Percentiles rank a stretch among this genome's conserved stretches.
Evolutionary conservation across 1,140 invertebrate genomes (phyloP).

Genomic region (Drosophila kikkawai): DNA sequence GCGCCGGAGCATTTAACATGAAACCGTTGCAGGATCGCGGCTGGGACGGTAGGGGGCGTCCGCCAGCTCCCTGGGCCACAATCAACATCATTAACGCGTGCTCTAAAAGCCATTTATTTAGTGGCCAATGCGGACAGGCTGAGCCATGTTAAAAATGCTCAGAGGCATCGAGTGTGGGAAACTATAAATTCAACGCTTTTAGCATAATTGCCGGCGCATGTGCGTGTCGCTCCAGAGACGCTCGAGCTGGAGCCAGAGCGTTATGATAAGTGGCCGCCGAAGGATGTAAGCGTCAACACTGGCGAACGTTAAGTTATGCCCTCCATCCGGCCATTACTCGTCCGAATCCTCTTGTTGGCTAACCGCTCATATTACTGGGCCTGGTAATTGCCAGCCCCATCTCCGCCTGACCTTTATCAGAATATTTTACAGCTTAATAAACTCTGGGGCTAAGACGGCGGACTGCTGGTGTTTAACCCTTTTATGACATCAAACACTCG

Average conservation of each 20-base stretch:
- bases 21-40: constrained; percentile 35
- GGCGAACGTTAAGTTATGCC: constrained; percentile 64
- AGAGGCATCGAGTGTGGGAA: constrained; percentile 49
- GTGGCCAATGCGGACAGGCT: constrained; percentile 58
- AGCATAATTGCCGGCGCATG: constrained; percentile 78
- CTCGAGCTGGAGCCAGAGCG: constrained; percentile 33
- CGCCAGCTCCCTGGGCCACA: constrained; percentile 58
- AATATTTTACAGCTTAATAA: constrained; percentile 65
- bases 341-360: constrained; percentile 39
- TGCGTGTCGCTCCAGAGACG: constrained; percentile 54
- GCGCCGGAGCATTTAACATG: constrained; percentile 71
- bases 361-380: constrained; percentile 61
- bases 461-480: constrained; percentile 52
- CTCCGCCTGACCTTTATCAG: constrained; percentile 59
- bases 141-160: constrained; percentile 67
- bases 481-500: constrained; percentile 52
- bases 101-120: constrained; percentile 82
- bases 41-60: neutral
- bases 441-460: constrained; percentile 22
- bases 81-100: constrained; percentile 83
- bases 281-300: constrained; percentile 75
- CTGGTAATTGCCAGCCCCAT: constrained; percentile 57
- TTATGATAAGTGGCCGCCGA: constrained; percentile 73
- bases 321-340: constrained; percentile 54
- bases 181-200: constrained; percentile 83